These are phyloP conservation scores for Tinea semifulvella DNA, from an alignment of 2,888 invertebrate species.

Conservation along the genomic window DNA sequence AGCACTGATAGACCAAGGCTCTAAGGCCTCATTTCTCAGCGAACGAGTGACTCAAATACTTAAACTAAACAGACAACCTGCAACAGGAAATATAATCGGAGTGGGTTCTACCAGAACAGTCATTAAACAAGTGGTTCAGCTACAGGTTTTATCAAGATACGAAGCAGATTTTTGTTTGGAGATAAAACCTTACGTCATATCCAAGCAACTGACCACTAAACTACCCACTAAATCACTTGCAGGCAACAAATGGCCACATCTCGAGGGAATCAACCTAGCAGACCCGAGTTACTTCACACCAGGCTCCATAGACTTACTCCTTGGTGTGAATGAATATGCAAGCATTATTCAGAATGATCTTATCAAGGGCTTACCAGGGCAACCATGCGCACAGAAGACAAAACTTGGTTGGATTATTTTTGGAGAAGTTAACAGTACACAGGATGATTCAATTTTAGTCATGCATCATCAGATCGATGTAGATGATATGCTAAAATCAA, in stretches of 20 bases:
- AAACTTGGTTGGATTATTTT: neutral
- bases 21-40: neutral
- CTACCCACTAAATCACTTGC: neutral
- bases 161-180: too few relatives aligned
- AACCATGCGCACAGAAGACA: neutral
- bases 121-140: too few relatives aligned
- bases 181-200: neutral
- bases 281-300: neutral
- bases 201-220: neutral
- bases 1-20: neutral
- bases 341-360: neutral
- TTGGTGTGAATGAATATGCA: neutral
- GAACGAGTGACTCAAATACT: neutral
- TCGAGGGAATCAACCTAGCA: neutral
- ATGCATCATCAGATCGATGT: neutral
- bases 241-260: neutral
- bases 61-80: neutral
- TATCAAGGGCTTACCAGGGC: neutral
- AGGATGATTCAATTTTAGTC: neutral
- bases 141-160: too few relatives aligned
- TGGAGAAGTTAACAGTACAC: neutral
- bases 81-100: neutral
- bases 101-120: too few relatives aligned
- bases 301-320: neutral
- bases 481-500: too few relatives aligned